These are phyloP conservation scores for Stenodema calcarata DNA, from an alignment of 2,888 invertebrate genomes.

Conservation along the genomic window DNA sequence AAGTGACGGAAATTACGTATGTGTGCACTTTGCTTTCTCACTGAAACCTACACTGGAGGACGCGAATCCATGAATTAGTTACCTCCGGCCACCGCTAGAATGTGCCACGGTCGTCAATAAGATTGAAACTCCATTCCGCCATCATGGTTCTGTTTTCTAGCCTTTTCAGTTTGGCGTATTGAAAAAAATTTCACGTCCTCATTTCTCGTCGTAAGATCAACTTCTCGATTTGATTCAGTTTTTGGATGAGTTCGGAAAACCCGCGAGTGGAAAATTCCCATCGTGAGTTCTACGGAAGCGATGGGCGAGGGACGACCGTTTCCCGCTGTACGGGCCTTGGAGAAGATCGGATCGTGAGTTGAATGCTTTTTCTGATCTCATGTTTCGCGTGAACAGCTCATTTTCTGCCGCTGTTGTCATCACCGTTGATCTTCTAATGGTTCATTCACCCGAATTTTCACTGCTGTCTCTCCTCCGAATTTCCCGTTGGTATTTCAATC, in stretches of 20 bases:
- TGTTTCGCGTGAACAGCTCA: background rate
- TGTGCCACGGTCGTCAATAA: background rate
- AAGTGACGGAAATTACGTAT: too few relatives aligned
- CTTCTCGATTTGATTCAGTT: background rate
- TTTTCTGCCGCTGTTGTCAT: background rate
- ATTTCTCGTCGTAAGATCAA: background rate
- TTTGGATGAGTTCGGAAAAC: background rate
- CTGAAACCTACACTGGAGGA: background rate
- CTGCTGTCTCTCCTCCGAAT: background rate
- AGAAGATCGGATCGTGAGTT: constrained; percentile 12
- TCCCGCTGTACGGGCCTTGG: background rate
- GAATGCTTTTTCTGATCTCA: background rate
- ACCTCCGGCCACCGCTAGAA: background rate
- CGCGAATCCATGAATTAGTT: background rate
- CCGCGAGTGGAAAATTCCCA: background rate
- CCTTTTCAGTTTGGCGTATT: background rate
- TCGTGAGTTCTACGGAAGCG: background rate
- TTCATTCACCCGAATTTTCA: background rate
- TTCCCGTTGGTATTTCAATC: background rate
- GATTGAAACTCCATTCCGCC: background rate
- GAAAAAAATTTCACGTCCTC: background rate
- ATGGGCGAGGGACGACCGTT: background rate
- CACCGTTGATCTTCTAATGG: background rate
- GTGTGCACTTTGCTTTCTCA: background rate
- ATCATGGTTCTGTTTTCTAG: constrained; percentile 35